Percentiles rank a stretch among this genome's conserved stretches.
Evolutionary conservation across 92 coral and sea anemone species (phyloP).

Genomic region (Porites divaricata): DNA sequence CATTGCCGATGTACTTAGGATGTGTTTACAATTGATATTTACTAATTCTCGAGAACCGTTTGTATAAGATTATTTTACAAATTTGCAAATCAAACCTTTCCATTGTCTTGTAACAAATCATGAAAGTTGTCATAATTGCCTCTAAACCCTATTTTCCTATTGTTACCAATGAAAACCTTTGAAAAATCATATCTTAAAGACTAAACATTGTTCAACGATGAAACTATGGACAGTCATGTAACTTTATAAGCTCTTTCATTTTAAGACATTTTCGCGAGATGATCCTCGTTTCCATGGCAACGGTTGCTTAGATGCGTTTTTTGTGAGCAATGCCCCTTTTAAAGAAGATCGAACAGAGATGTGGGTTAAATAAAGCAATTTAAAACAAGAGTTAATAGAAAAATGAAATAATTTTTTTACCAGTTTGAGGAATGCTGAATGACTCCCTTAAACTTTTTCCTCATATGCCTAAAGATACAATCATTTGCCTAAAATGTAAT

Average conservation of each 20-base stretch:
- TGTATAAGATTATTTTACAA: too few species aligned
- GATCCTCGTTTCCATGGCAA: slow-evolving; percentile 10
- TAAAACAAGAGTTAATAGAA: too few species aligned
- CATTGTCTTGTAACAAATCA: too few species aligned
- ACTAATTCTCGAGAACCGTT: too few species aligned
- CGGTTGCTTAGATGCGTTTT: slow-evolving; percentile 3
- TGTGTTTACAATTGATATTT: too few species aligned
- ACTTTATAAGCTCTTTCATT: not conserved
- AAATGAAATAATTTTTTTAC: not conserved
- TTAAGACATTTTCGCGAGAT: not conserved
- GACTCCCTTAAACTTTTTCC: not conserved
- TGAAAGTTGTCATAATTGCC: too few species aligned
- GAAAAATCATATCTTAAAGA: not conserved
- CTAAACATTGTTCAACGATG: not conserved
- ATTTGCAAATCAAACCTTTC: too few species aligned
- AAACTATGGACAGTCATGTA: not conserved
- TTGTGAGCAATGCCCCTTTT: slow-evolving; percentile 5
- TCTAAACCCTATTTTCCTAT: too few species aligned
- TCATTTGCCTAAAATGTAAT: not conserved
- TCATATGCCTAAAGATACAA: not conserved
- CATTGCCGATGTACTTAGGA: too few species aligned
- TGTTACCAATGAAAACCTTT: not conserved
- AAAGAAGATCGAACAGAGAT: too few species aligned
- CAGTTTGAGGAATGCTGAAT: not conserved
- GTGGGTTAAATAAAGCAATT: not conserved